Evolutionary conservation across 2,888 invertebrate species (phyloP).

Genomic region (Microctonus hyperodae): DNA sequence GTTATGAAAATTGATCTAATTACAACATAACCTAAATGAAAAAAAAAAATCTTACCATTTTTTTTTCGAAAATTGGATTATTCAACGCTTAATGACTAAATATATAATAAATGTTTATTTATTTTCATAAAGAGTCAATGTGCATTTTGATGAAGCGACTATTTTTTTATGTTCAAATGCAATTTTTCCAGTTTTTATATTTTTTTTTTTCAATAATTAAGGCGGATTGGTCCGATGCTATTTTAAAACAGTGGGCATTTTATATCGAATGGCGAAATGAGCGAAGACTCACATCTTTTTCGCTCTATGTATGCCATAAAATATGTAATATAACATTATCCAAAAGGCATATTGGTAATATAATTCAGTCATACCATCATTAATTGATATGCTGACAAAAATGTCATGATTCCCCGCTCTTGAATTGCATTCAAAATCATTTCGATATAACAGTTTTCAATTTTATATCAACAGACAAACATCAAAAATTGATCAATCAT

Average conservation of each 20-base stretch:
- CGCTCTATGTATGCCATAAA: background rate
- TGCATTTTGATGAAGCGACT: conserved; percentile 47
- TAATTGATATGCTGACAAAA: background rate
- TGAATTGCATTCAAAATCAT: background rate
- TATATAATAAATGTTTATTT: conserved; percentile 36
- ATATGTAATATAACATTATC: conserved; percentile 9
- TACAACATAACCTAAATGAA: background rate
- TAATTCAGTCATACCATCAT: background rate
- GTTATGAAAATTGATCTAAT: background rate
- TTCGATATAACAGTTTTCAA: background rate
- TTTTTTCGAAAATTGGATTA: conserved; percentile 8
- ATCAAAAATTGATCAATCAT: background rate
- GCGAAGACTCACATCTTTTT: background rate
- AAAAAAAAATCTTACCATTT: background rate
- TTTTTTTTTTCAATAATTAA: conserved; percentile 39
- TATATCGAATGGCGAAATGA: conserved; percentile 33
- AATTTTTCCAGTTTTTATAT: conserved; percentile 1
- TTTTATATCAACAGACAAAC: background rate
- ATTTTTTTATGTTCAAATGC: conserved; percentile 31
- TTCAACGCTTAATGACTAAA: conserved; percentile 45
- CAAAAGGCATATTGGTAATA: conserved; percentile 24
- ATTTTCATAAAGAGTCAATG: conserved; percentile 13
- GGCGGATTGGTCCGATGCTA: conserved; percentile 58
- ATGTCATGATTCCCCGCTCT: background rate
- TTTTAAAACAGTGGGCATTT: conserved; percentile 35